These are phyloP conservation scores for Eurypyga helias DNA, from an alignment of 2,113 vertebrate genomes.

Conservation along the genomic window DNA sequence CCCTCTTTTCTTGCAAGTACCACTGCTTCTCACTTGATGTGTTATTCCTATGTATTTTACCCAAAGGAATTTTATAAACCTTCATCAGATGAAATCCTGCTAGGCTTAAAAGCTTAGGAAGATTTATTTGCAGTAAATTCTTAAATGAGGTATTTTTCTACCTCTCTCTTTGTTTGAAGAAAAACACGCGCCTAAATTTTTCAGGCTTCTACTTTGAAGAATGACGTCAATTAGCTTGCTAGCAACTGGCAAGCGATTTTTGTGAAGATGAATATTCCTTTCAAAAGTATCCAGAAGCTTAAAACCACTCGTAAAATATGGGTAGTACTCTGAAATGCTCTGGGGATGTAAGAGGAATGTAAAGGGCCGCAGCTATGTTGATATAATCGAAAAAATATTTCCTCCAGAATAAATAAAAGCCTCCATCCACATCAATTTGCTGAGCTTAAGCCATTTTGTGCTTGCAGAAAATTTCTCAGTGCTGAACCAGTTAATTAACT, in stretches of 20 bases:
- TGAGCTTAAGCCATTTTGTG: background rate
- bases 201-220: background rate
- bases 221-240: background rate
- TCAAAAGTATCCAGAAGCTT: background rate
- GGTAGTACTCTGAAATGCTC: conserved; percentile 19
- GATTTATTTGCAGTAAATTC: background rate
- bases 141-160: background rate
- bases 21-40: background rate
- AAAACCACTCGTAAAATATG: background rate
- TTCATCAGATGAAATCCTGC: background rate
- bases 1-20: background rate
- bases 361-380: conserved; percentile 9
- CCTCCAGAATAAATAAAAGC: background rate
- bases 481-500: background rate
- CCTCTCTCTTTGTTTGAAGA: background rate
- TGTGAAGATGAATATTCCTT: conserved; percentile 22
- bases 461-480: background rate
- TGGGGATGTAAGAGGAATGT: background rate
- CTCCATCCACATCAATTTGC: background rate
- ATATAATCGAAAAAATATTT: conserved; percentile 8
- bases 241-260: background rate
- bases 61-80: background rate
- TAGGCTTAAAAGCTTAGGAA: background rate
- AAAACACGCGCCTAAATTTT: background rate
- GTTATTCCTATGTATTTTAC: background rate